Conservation (phyloP, 2,113 vertebrate species). For the Xiphias gladius region DNA sequence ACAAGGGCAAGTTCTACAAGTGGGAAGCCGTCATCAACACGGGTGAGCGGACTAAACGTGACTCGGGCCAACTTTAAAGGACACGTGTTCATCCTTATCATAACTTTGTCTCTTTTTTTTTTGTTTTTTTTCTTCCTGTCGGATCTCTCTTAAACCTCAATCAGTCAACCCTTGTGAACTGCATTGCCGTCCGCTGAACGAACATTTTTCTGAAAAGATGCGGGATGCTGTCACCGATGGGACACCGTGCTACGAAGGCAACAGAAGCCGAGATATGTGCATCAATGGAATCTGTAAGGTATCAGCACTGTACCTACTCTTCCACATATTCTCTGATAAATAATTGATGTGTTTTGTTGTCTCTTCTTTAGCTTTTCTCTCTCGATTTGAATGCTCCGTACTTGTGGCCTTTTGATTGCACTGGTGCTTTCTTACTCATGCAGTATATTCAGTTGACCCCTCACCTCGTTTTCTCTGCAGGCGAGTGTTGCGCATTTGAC, state of each 20-base stretch:
- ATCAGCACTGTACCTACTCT: background rate
- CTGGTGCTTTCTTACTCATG: background rate
- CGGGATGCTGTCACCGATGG: slow-evolving; percentile 90
- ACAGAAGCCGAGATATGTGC: slow-evolving; percentile 89
- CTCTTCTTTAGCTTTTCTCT: background rate
- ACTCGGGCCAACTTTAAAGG: background rate
- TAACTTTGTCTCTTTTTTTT: background rate
- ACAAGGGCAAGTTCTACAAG: slow-evolving; percentile 90
- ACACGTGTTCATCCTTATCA: background rate
- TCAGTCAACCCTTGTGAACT: slow-evolving; percentile 94
- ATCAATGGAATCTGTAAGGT: slow-evolving; percentile 98
- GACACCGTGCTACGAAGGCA: slow-evolving; percentile 89
- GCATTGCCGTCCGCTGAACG: slow-evolving; percentile 90
- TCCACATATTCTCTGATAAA: background rate
- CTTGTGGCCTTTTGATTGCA: background rate
- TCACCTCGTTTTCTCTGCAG: slow-evolving; percentile 26
- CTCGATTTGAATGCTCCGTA: background rate
- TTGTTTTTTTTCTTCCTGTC: too few species aligned
- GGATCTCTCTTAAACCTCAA: background rate
- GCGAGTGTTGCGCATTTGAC: slow-evolving; percentile 39
- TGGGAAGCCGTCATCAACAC: slow-evolving; percentile 90
- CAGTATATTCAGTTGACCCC: background rate
- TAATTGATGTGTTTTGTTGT: background rate
- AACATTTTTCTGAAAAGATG: slow-evolving; percentile 92
- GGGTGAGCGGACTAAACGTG: slow-evolving; percentile 80